Evolutionary conservation across 1,140 invertebrate genomes (phyloP), one percentile per base, ranked within the genome.

Genomic region (Zelostemma sp.): DNA sequence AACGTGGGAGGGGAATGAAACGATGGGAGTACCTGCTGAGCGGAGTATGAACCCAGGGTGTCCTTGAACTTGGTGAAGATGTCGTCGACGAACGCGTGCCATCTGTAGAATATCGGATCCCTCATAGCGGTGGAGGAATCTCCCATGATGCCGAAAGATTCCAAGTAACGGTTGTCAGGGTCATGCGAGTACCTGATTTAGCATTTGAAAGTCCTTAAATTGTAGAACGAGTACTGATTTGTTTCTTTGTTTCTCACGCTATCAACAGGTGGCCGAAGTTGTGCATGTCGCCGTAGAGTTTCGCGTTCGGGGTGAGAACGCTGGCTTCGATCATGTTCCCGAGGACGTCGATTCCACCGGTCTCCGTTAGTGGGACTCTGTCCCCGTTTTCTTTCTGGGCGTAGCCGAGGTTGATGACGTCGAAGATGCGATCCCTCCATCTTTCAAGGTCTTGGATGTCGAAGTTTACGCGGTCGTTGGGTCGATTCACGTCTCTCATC

Each of bases 51-150:
- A 1, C 88, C 83, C 14, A 95, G 80, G 3, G 89, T 90, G 18
- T 86, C 87, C 81, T 95, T 95, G 79, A 92, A 90, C 72, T 92
- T 87, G 59, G 89, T 86, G 86, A 95, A 95, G 1, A 96, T 85
- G 49, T 93, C 89, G 72, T 96, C 93, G 15, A 95, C 86, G 70
- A 90, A 91, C 1, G 91, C 89, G 72, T 95, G 94, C 91, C 91
- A 95, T 76, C 92, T 89, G 80, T 95, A 96, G 84, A 96, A 95
- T 6, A 93, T 83, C 0, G 94, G 94, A 82, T 96, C 94, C 9
- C 94, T 87, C 92, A 93, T 92, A 1, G 91, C 90, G 8, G 91
- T 93, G 0, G 90, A 88, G 0, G 89, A 85, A 73, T 92, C 91
- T n/a, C 89, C 91, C 87, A 92, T 92, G 0, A 91, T 87, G 12